Evolutionary conservation across 2,888 invertebrate species (phyloP).

Genomic region (Chydorus sphaericus): DNA sequence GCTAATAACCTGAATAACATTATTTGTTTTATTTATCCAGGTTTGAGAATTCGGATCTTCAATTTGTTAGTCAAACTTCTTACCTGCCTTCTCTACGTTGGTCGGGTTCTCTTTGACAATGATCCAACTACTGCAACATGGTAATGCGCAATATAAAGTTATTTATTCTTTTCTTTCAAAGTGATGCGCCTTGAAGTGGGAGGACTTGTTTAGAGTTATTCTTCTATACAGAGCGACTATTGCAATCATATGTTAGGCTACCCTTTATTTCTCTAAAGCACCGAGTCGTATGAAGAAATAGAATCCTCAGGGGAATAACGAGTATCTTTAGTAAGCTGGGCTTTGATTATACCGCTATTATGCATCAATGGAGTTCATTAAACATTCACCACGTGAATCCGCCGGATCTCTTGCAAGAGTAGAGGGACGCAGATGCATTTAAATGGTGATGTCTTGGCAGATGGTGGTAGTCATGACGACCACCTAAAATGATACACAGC

Average conservation of each 20-base stretch:
- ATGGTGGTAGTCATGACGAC: too few species aligned
- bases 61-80: slow-evolving; percentile 93
- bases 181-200: background rate
- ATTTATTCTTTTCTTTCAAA: background rate
- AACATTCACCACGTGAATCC: too few species aligned
- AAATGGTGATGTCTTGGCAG: too few species aligned
- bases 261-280: background rate
- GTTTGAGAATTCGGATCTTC: slow-evolving; percentile 93
- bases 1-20: too few species aligned
- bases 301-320: background rate
- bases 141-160: slow-evolving; percentile 36
- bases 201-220: background rate
- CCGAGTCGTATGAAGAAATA: background rate
- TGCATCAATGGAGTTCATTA: too few species aligned
- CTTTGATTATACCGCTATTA: too few species aligned
- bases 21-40: too few species aligned
- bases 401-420: too few species aligned
- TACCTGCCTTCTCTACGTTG: slow-evolving; percentile 90
- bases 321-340: background rate
- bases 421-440: too few species aligned
- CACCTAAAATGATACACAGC: too few species aligned
- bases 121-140: slow-evolving; percentile 76
- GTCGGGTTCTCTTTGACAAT: slow-evolving; percentile 76
- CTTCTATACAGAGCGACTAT: background rate
- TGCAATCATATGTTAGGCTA: background rate